Evolutionary conservation across 30 jellyfish, hydroid and myxozoan species (phyloP), one percentile per base, ranked within the genome.

Genomic region (Aurelia sp.): DNA sequence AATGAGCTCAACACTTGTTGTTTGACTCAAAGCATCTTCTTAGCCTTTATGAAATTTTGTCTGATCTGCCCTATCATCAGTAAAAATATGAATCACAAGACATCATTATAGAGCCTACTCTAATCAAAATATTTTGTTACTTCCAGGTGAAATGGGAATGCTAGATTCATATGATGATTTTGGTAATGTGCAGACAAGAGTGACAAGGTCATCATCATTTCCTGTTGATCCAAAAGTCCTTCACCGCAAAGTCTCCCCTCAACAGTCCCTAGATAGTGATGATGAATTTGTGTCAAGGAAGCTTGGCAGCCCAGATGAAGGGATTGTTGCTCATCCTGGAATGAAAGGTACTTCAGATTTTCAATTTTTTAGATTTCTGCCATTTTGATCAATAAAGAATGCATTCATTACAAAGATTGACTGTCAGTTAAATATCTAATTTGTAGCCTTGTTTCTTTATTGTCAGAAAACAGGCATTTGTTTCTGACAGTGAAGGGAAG

Each of bases 231-330:
- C 99, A 23, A 67, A 79, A 73, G 27, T 22, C 50, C 77, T 86
- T 31, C 99, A 89, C 74, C 59, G 73, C 17, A 82, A 92, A 53
- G 86, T 94, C 70, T 94, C 99, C 4, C 99, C 99, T 18, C 99
- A 94, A 74, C 91, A 95, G 23, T 94, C 99, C 2, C 37, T 94
- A 69, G 99, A 94, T 71, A 94, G 99, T 75, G 99, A 94, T 86
- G 99, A 94, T 59, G 99, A 94, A 59, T 48, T 74, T 69, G 75
- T 72, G 30, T 30, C 70, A 30, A 74, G 92, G 31, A 89, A 76
- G 87, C 70, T 60, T 30, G 74, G 71, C 31, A 94, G 90, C 69
- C 71, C 82, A 18, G 97, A 74, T 67, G 90, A 84, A 27, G 82
- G 55, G n/a, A 76, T 78, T 16, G 64, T 72, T 37, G 72, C 90